phyloP scores from a whole-genome alignment of 2,888 invertebrate species.

The Phania funesta region DNA sequence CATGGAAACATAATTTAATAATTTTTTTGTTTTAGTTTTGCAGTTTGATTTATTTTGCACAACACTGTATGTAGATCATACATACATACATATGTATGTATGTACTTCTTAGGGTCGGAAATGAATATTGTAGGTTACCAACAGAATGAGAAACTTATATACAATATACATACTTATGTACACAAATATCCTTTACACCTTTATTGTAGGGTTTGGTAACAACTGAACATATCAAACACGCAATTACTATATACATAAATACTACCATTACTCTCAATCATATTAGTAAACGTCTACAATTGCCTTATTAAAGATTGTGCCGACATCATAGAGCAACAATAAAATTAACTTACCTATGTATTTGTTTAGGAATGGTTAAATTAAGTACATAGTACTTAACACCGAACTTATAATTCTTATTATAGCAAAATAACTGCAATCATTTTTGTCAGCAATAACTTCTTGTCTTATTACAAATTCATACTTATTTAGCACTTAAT shows the following conservation, averaged over 20 bases:
- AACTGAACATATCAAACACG: neutral
- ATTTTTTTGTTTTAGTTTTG: no score
- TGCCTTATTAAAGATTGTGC: slow-evolving; percentile 4
- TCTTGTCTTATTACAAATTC: neutral
- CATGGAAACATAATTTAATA: no score
- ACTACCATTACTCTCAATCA: neutral
- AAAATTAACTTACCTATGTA: slow-evolving; percentile 23
- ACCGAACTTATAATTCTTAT: neutral
- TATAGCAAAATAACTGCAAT: neutral
- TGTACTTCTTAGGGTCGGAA: no score
- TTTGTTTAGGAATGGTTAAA: neutral
- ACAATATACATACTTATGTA: no score
- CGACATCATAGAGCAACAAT: slow-evolving; percentile 8
- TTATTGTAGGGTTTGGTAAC: no score
- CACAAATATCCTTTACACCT: no score
- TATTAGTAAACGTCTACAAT: no score
- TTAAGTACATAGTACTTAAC: neutral
- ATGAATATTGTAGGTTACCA: no score
- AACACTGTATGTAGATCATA: neutral
- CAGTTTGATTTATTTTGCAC: neutral
- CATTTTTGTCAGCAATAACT: neutral
- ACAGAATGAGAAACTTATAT: no score
- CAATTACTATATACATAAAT: neutral
- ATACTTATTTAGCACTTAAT: slow-evolving; percentile 2
- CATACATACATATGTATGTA: neutral